Conservation (phyloP, 2,113 vertebrate species). For the Taxidea taxus region DNA sequence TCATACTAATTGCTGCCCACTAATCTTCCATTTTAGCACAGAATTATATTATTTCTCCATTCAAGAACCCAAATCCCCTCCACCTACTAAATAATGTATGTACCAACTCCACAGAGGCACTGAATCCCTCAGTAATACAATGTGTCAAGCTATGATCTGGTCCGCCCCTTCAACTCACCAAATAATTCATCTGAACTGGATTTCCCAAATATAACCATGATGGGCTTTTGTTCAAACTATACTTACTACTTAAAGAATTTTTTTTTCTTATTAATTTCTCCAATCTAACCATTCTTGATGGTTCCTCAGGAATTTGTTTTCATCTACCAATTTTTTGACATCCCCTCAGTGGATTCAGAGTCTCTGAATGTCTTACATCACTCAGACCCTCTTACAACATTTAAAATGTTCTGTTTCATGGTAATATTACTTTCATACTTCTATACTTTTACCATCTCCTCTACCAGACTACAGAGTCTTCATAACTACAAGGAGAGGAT, state of each 20-base stretch:
- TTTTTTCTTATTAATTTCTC: background rate
- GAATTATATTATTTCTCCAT: background rate
- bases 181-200: background rate
- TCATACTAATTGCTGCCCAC: background rate
- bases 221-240: background rate
- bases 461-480: background rate
- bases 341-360: background rate
- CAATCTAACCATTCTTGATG: background rate
- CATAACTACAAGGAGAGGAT: background rate
- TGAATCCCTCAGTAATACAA: background rate
- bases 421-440: background rate
- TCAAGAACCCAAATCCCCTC: background rate
- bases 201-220: background rate
- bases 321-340: background rate
- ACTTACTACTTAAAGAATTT: background rate
- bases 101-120: background rate
- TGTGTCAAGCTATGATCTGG: background rate
- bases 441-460: background rate
- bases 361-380: background rate
- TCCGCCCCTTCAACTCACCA: background rate
- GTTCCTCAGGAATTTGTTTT: background rate
- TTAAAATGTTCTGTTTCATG: background rate
- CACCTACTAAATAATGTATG: background rate
- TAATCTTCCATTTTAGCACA: background rate
- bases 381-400: background rate